These are phyloP conservation scores for Stenolophus ochropezus DNA, from an alignment of 2,888 invertebrate genomes.

Conservation along the genomic window DNA sequence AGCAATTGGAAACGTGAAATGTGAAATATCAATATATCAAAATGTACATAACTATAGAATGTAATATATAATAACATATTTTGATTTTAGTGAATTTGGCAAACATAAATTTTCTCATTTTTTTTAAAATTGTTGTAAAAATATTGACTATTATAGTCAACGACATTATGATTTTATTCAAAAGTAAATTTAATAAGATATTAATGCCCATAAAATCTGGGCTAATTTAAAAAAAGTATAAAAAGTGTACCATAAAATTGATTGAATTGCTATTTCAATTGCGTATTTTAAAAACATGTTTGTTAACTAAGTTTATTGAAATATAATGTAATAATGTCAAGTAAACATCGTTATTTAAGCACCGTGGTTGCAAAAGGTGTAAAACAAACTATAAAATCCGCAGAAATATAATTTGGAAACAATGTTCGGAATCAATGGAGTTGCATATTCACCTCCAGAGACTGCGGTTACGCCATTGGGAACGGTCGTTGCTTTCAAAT, in stretches of 20 bases:
- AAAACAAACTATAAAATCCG: slow-evolving; percentile 1
- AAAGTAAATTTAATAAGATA: too few species aligned
- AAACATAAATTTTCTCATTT: too few species aligned
- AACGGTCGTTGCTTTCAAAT: slow-evolving; percentile 46
- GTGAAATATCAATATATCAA: too few species aligned
- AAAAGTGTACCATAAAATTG: background rate
- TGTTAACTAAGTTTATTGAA: slow-evolving; percentile 10
- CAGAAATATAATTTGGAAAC: slow-evolving; percentile 24
- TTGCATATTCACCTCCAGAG: background rate
- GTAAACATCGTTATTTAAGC: slow-evolving; percentile 18
- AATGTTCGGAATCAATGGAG: slow-evolving; percentile 35
- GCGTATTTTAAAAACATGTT: background rate
- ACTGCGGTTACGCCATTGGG: background rate
- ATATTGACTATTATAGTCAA: too few species aligned
- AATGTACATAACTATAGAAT: too few species aligned
- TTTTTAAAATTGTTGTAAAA: too few species aligned
- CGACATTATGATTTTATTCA: too few species aligned
- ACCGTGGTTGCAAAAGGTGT: slow-evolving; percentile 3
- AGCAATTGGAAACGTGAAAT: too few species aligned
- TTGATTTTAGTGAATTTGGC: too few species aligned
- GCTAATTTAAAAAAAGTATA: too few species aligned
- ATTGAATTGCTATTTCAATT: background rate
- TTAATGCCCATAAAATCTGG: too few species aligned
- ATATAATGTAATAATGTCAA: background rate
- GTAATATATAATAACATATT: too few species aligned